phyloP scores from a whole-genome alignment of 2,797 vertebrate species.

The Catamblyrhynchus diadema region DNA sequence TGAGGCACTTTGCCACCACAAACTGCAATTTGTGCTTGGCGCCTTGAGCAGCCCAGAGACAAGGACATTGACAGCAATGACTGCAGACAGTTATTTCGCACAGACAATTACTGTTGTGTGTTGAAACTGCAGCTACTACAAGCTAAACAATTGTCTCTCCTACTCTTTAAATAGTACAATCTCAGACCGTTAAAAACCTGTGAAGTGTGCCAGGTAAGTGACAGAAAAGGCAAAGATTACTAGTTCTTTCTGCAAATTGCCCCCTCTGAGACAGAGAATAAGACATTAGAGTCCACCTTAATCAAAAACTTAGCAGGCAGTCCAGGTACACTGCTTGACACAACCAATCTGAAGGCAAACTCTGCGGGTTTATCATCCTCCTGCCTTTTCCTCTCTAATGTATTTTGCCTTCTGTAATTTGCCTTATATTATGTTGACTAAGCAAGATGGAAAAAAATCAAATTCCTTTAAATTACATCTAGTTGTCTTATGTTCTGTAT shows the following conservation, averaged over 20 bases:
- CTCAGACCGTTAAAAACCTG: background rate
- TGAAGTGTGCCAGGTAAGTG: background rate
- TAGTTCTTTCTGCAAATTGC: background rate
- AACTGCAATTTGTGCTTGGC: background rate
- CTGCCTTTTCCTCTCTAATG: background rate
- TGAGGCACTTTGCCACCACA: background rate
- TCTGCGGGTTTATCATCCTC: background rate
- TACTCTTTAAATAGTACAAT: background rate
- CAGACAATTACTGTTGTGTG: background rate
- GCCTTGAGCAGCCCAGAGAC: background rate
- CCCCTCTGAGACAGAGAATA: background rate
- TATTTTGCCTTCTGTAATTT: background rate
- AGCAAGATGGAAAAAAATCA: background rate
- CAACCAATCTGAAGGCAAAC: background rate
- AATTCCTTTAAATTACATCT: background rate
- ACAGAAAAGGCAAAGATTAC: background rate
- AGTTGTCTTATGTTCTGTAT: background rate
- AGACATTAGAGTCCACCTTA: background rate
- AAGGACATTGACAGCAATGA: background rate
- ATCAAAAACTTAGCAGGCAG: background rate
- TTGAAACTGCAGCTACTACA: background rate
- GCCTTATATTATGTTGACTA: background rate
- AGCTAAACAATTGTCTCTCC: background rate
- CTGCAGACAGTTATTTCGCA: background rate
- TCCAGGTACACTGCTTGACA: background rate